These are phyloP conservation scores for Grallaria varia DNA, from an alignment of 2,113 vertebrate species.

Conservation along the genomic window DNA sequence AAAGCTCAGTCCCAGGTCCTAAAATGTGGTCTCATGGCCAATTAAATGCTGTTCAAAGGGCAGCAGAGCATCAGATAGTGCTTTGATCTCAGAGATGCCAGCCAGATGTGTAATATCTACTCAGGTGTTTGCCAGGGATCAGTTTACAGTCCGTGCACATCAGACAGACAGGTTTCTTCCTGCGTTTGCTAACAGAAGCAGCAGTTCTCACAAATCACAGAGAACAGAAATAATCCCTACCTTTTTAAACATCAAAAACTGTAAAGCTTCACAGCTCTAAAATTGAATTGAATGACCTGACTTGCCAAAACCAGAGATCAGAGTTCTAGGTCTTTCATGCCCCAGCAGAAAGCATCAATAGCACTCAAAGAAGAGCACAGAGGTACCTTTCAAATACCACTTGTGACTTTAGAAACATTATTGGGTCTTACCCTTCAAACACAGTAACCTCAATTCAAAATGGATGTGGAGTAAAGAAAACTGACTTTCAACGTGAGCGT, in stretches of 20 bases:
- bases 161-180: constrained; percentile 53
- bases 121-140: constrained; percentile 16
- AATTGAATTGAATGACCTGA: constrained; percentile 44
- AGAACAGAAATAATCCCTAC: constrained; percentile 58
- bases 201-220: constrained; percentile 28
- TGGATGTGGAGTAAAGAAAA: not conserved
- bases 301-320: constrained; percentile 60
- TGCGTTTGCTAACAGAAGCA: constrained; percentile 34
- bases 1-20: not conserved
- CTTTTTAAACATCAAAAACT: constrained; percentile 39
- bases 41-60: constrained; percentile 43
- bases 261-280: constrained; percentile 54
- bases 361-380: constrained; percentile 18
- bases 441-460: constrained; percentile 8
- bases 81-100: constrained; percentile 19
- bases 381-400: constrained; percentile 6
- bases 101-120: not conserved
- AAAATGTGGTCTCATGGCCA: not conserved
- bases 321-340: constrained; percentile 63
- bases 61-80: not conserved
- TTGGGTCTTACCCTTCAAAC: constrained; percentile 1
- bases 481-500: not conserved
- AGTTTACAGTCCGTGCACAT: constrained; percentile 25
- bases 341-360: constrained; percentile 52
- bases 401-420: not conserved